Conservation (phyloP, 2,113 vertebrate species). For the Anoura caudifer region DNA sequence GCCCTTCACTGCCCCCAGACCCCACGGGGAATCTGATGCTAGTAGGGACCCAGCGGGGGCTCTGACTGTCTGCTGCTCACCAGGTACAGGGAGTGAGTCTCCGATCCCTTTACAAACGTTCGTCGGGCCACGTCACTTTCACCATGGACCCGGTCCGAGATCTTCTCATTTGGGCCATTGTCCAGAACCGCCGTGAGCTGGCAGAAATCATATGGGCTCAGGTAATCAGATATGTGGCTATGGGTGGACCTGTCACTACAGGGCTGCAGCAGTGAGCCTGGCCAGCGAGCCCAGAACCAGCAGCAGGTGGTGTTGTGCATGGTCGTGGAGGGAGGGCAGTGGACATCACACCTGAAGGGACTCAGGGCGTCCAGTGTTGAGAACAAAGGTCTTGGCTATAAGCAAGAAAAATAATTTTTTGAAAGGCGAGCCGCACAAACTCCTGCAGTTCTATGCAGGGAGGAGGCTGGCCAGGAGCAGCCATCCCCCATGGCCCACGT, state of each 20-base stretch:
- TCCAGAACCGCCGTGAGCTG: constrained; percentile 92
- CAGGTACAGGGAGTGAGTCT: constrained; percentile 80
- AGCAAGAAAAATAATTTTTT: not conserved
- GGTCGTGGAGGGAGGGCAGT: not conserved
- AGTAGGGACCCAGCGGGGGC: accelerated
- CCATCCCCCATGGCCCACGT: accelerated
- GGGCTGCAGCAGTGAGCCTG: not conserved
- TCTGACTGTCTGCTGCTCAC: not conserved
- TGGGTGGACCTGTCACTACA: accelerated
- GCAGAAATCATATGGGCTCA: constrained; percentile 94
- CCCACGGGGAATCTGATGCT: accelerated
- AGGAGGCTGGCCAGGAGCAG: accelerated
- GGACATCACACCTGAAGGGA: not conserved
- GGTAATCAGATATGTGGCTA: constrained; percentile 75
- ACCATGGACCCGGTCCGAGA: constrained; percentile 85
- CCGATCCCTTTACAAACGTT: constrained; percentile 75
- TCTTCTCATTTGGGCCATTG: constrained; percentile 94
- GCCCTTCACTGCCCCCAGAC: accelerated
- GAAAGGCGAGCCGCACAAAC: too few species aligned
- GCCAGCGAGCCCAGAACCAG: accelerated
- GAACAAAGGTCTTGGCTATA: not conserved
- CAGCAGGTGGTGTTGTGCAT: not conserved
- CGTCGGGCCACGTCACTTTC: constrained; percentile 67
- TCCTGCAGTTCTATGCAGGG: not conserved
- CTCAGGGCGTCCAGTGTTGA: not conserved